These are phyloP conservation scores for Chesias legatella DNA, from an alignment of 2,888 invertebrate genomes.

Conservation along the genomic window DNA sequence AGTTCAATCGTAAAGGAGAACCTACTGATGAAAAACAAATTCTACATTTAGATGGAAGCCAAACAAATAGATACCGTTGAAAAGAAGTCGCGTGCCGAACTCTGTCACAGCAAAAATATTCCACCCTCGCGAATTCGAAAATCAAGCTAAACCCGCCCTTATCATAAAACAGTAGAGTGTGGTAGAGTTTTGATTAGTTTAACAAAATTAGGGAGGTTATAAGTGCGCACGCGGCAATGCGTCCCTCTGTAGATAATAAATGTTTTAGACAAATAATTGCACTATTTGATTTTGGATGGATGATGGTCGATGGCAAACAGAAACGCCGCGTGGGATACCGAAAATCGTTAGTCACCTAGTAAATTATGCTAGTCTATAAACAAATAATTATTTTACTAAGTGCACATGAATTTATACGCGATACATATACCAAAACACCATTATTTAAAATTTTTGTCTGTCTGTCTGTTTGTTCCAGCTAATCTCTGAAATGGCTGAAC, in stretches of 20 bases:
- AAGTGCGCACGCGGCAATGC: constrained; percentile 58
- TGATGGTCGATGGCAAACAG: constrained; percentile 72
- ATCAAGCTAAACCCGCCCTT: constrained; percentile 22
- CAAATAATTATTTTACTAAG: too few relatives aligned
- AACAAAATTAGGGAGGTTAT: constrained; percentile 23
- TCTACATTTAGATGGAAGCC: constrained; percentile 63
- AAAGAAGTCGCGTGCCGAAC: constrained; percentile 68
- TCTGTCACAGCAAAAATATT: constrained; percentile 32
- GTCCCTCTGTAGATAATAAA: constrained; percentile 72
- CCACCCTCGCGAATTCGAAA: constrained; percentile 9
- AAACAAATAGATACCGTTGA: constrained; percentile 77
- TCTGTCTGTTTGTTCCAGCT: too few relatives aligned
- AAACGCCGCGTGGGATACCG: constrained; percentile 57
- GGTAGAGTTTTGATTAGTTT: constrained; percentile 2
- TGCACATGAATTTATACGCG: too few relatives aligned
- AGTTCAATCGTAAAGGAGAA: constrained; percentile 63
- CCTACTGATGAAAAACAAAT: constrained; percentile 75
- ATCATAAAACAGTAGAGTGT: constrained; percentile 1
- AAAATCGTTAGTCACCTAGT: too few relatives aligned
- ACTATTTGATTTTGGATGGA: constrained; percentile 76
- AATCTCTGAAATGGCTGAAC: too few relatives aligned
- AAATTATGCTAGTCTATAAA: too few relatives aligned
- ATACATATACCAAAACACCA: too few relatives aligned
- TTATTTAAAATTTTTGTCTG: too few relatives aligned
- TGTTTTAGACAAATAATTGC: constrained; percentile 77